Percentiles rank a stretch among this genome's conserved stretches.
Evolutionary conservation across 2,797 vertebrate genomes (phyloP).

Genomic region (Chelon auratus): DNA sequence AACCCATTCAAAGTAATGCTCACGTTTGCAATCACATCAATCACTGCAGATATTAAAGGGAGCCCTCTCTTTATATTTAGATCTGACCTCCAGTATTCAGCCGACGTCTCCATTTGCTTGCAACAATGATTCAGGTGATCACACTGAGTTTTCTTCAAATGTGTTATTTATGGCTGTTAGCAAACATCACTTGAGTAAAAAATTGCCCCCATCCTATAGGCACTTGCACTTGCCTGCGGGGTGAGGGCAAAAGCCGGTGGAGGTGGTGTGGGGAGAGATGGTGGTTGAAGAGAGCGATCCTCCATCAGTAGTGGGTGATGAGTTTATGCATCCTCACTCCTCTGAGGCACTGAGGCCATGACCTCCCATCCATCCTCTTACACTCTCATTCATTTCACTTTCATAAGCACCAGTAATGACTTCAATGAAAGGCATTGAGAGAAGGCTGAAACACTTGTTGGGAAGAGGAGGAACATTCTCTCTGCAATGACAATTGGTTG

Average conservation of each 20-base stretch:
- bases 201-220: constrained; percentile 69
- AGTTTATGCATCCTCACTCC: constrained; percentile 86
- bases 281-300: constrained; percentile 69
- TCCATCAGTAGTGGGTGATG: constrained; percentile 90
- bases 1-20: constrained; percentile 72
- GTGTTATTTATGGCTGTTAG: constrained; percentile 82
- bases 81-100: constrained; percentile 35
- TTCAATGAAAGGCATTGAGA: constrained; percentile 69
- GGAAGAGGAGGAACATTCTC: constrained; percentile 60
- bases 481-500: constrained; percentile 44
- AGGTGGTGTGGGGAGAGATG: constrained; percentile 70
- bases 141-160: constrained; percentile 81
- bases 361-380: constrained; percentile 88
- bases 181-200: constrained; percentile 71
- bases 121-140: constrained; percentile 86
- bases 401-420: constrained; percentile 91
- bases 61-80: not conserved
- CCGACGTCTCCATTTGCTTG: constrained; percentile 71
- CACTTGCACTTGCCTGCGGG: constrained; percentile 71
- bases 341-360: constrained; percentile 82
- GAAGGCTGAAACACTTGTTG: constrained; percentile 69
- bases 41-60: constrained; percentile 30
- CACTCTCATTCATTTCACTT: constrained; percentile 93
- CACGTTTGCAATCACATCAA: constrained; percentile 68
- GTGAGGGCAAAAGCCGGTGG: constrained; percentile 68